Evolutionary conservation across 2,113 vertebrate species (phyloP).

Genomic region (Elgaria multicarinata): DNA sequence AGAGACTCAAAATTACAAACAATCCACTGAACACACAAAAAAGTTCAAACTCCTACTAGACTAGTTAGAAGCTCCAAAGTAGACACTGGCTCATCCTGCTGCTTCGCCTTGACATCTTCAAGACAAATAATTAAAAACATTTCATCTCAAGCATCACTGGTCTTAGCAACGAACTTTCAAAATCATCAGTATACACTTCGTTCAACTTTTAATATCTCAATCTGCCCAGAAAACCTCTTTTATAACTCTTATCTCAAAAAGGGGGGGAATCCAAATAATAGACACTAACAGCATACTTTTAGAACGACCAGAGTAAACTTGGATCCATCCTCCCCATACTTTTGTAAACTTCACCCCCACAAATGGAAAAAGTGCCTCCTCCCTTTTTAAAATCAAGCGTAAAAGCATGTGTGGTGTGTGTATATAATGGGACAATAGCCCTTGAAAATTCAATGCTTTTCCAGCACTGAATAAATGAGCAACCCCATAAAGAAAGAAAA

Average conservation of each 20-base stretch:
- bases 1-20: neutral
- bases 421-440: neutral
- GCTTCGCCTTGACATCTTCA: slow-evolving; percentile 50
- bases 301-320: neutral
- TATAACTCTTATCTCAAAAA: slow-evolving; percentile 20
- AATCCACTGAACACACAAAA: too few relatives aligned
- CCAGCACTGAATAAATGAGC: neutral
- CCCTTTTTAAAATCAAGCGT: neutral
- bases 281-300: neutral
- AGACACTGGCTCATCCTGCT: slow-evolving; percentile 58
- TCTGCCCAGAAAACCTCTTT: slow-evolving; percentile 42
- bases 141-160: slow-evolving; percentile 44
- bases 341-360: neutral
- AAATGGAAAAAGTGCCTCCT: neutral
- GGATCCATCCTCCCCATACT: neutral
- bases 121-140: slow-evolving; percentile 66
- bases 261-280: neutral
- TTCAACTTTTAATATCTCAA: slow-evolving; percentile 28
- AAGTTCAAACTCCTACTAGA: slow-evolving; percentile 12
- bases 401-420: neutral
- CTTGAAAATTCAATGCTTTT: neutral
- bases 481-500: neutral
- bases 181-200: slow-evolving; percentile 22
- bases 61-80: slow-evolving; percentile 50
- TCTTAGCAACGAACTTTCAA: neutral